Conservation (phyloP, 2,888 invertebrate genomes). For the Neoascia interrupta region DNA sequence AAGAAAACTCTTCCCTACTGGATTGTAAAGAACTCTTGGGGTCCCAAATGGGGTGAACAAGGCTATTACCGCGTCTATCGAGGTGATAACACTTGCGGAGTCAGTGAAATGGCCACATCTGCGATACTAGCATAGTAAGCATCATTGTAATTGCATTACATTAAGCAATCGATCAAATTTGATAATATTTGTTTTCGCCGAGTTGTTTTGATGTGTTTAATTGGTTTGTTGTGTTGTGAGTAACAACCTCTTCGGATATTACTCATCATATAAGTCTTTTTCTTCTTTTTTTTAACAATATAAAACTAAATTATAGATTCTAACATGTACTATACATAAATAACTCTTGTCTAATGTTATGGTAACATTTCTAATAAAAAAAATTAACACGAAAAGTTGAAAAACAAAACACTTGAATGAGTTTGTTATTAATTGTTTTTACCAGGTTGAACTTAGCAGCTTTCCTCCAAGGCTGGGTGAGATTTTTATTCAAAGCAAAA, state of each 20-base stretch:
- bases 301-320: no score
- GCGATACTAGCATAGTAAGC: conserved; percentile 82
- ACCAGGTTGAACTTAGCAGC: no score
- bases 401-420: no score
- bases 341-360: conserved; percentile 18
- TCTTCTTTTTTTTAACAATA: conserved; percentile 9
- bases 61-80: conserved; percentile 97
- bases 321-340: no score
- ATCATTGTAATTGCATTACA: not conserved
- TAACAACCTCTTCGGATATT: conserved; percentile 2
- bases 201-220: conserved; percentile 24
- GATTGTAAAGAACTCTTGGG: conserved; percentile 98
- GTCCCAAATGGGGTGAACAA: conserved; percentile 93
- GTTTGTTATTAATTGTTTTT: no score
- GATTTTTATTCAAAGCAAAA: no score
- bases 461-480: no score
- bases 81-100: conserved; percentile 95
- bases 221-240: conserved; percentile 9
- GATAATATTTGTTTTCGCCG: not conserved
- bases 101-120: conserved; percentile 94
- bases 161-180: conserved; percentile 31
- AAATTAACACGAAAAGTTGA: no score
- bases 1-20: conserved; percentile 92
- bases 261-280: not conserved
- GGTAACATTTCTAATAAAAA: conserved; percentile 32